Evolutionary conservation across 35 echinoderm and acorn worm genomes (phyloP).

Genomic region (Diadema setosum): DNA sequence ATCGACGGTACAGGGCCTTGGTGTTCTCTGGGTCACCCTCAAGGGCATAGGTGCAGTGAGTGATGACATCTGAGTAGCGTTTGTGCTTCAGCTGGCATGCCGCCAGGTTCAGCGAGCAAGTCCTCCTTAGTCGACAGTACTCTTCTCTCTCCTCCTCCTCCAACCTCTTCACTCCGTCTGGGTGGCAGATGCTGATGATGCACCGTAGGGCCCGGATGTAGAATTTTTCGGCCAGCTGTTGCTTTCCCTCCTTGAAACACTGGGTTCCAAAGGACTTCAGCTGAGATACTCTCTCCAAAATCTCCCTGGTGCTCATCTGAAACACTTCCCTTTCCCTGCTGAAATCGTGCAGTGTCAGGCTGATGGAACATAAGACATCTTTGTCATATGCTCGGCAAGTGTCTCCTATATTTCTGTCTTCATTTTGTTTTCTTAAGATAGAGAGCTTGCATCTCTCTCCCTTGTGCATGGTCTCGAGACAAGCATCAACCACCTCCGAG

Average conservation of each 20-base stretch:
- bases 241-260: conserved; percentile 70
- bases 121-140: conserved; percentile 34
- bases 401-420: neutral
- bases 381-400: neutral
- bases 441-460: conserved; percentile 45
- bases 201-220: conserved; percentile 69
- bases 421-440: no score
- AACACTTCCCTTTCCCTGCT: conserved; percentile 55
- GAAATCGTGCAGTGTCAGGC: conserved; percentile 34
- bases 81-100: conserved; percentile 78
- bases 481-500: conserved; percentile 65
- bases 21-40: conserved; percentile 43
- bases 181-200: conserved; percentile 30
- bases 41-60: conserved; percentile 63
- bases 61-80: conserved; percentile 60
- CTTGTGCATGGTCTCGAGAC: conserved; percentile 63
- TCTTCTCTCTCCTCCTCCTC: conserved; percentile 23
- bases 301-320: conserved; percentile 40
- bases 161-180: neutral
- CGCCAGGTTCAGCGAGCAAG: conserved; percentile 70
- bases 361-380: neutral
- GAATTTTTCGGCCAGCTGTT: conserved; percentile 49
- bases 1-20: conserved; percentile 78
- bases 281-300: conserved; percentile 22
- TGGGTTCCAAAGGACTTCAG: conserved; percentile 65